Base-by-base conservation (phyloP, 2,888 invertebrate genomes). In the Tethea ocularis region DNA sequence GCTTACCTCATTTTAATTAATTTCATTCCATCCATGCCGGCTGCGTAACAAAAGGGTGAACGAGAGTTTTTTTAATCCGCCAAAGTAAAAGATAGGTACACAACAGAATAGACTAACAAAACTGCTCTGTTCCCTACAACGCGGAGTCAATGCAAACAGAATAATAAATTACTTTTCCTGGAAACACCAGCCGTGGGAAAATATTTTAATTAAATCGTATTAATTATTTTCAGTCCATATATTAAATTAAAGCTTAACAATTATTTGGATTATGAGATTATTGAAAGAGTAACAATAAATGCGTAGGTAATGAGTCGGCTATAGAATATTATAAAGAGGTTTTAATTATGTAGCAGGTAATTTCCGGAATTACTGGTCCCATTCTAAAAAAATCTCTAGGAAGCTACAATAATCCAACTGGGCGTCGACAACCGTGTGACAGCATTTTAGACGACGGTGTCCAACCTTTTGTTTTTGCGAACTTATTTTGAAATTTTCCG, bases 61-160 rank as follows among this genome's bases (percentile, higher is more conserved):
- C 1, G 10, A 36, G 15, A 36, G 36, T 6, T 36, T 36, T 41
- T 46, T 46, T 46, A 46, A 46, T 46, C 46, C 10, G 46, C n/a
- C 7, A 17, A 46, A 46, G 46, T 46, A 46, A 46, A 46, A 46
- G 46, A 46, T 20, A 46, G 46, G 10, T 41, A 41, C 46, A 46
- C 46, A 20, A 46, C 20, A 20, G 20, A 46, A 46, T 46, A 46
- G 2, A 20, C 20, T 20, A 46, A 46, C 20, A 46, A 46, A 46
- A 46, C 46, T 20, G 20, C 41, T 41, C 41, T 2, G 46, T 20
- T 46, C 20, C 10, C 20, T 20, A 41, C 41, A 41, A n/a, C 20
- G 20, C 46, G 46, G 46, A 46, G 17, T 46, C 20, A 46, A 20
- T 20, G 20, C 46, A 46, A 46, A 46, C 20, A 46, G 17, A 0